Conservation (phyloP, 2,888 invertebrate genomes). For the Horisme vitalbata region DNA sequence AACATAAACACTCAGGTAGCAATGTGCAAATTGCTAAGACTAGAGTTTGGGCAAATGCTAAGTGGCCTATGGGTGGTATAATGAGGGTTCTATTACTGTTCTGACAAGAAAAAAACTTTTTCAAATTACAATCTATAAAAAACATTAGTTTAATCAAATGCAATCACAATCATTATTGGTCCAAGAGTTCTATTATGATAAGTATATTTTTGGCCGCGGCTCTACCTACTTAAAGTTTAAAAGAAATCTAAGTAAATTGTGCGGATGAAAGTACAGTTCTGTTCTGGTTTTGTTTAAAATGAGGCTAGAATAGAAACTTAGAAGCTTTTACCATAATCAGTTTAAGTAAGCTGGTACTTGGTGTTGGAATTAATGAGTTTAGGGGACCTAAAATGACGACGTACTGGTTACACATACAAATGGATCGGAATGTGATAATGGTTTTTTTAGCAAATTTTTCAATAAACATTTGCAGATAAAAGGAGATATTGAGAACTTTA, state of each 20-base stretch:
- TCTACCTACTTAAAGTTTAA: conserved; percentile 1
- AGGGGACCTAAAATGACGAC: too few relatives aligned
- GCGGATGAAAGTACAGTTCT: neutral
- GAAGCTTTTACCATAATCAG: conserved; percentile 15
- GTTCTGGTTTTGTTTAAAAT: neutral
- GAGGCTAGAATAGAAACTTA: neutral
- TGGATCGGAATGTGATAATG: too few relatives aligned
- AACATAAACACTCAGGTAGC: conserved; percentile 65
- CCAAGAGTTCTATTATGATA: conserved; percentile 1
- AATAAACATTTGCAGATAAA: too few relatives aligned
- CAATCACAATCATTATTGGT: neutral
- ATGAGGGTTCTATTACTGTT: conserved; percentile 9
- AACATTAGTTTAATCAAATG: neutral
- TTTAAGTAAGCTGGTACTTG: neutral
- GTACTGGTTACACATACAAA: too few relatives aligned
- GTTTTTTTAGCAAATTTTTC: too few relatives aligned
- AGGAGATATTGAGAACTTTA: too few relatives aligned
- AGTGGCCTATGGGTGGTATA: conserved; percentile 14
- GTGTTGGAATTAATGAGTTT: too few relatives aligned
- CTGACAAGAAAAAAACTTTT: neutral
- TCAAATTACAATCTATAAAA: neutral
- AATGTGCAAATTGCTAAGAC: conserved; percentile 62
- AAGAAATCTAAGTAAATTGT: neutral
- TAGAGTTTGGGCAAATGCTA: conserved; percentile 55
- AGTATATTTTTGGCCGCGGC: conserved; percentile 5